These are phyloP conservation scores for Epirrita christyi DNA, from an alignment of 2,888 invertebrate species.

Conservation along the genomic window DNA sequence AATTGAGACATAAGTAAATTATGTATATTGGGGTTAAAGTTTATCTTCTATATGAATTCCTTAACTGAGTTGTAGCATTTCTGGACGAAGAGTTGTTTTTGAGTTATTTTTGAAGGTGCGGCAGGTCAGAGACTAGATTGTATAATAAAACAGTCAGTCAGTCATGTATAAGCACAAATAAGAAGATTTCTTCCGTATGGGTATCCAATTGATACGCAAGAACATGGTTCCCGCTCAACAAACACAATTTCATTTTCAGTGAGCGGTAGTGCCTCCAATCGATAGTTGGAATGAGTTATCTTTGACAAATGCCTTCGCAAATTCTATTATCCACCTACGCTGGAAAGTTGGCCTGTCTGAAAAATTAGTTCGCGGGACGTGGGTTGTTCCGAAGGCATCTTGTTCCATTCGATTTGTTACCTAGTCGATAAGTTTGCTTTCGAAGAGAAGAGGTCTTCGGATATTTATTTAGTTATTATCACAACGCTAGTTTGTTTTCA, in stretches of 20 bases:
- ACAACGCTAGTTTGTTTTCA: too few relatives aligned
- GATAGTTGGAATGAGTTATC: conserved; percentile 18
- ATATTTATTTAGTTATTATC: neutral
- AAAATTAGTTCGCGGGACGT: conserved; percentile 28
- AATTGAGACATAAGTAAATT: too few relatives aligned
- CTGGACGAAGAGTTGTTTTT: too few relatives aligned
- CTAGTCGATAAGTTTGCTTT: conserved; percentile 2
- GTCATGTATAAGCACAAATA: too few relatives aligned
- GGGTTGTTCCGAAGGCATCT: conserved; percentile 10
- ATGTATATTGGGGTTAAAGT: too few relatives aligned
- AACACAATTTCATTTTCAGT: neutral
- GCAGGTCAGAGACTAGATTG: too few relatives aligned
- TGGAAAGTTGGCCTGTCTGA: conserved; percentile 25
- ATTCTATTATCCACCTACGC: conserved; percentile 35
- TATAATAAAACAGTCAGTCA: too few relatives aligned
- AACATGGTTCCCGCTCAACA: too few relatives aligned
- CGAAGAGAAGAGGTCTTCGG: neutral
- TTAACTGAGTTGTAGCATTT: too few relatives aligned
- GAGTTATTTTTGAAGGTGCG: too few relatives aligned
- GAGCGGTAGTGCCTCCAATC: conserved; percentile 4
- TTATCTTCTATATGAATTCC: too few relatives aligned
- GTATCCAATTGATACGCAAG: too few relatives aligned
- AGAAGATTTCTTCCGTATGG: neutral
- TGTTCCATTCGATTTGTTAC: conserved; percentile 24
- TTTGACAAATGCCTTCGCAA: conserved; percentile 34